Percentiles rank a stretch among this genome's conserved stretches.
phyloP scores from a whole-genome alignment of 2,113 vertebrate genomes.

The Pica pica region DNA sequence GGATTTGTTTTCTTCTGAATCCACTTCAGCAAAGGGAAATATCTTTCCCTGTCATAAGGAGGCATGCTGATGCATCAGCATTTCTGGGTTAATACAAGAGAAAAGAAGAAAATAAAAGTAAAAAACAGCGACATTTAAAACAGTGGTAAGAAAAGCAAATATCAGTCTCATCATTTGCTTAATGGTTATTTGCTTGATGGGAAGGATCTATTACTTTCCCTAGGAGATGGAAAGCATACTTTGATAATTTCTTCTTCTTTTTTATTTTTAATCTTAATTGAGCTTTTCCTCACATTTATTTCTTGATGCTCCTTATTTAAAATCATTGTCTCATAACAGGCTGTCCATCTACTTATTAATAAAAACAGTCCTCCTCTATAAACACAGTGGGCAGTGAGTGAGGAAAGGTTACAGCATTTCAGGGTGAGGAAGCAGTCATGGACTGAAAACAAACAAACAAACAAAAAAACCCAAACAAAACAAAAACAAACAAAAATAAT shows the following conservation, averaged over 20 bases:
- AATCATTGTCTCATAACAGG: not conserved
- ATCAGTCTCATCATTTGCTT: not conserved
- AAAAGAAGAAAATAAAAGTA: not conserved
- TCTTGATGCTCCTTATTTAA: not conserved
- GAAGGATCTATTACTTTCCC: not conserved
- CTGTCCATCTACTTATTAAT: not conserved
- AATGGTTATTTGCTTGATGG: not conserved
- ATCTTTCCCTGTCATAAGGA: not conserved
- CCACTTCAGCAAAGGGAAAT: conserved; percentile 13
- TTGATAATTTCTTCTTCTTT: not conserved
- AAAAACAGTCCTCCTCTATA: not conserved
- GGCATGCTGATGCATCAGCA: not conserved
- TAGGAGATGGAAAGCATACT: not conserved
- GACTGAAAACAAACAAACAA: not conserved
- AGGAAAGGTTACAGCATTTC: not conserved
- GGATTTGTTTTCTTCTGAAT: conserved; percentile 39
- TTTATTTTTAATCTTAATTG: not conserved
- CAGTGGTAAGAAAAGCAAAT: not conserved
- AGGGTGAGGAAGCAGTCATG: not conserved
- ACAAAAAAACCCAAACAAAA: not conserved
- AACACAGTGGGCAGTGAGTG: not conserved
- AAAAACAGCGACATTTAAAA: conserved; percentile 2
- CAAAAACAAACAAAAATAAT: not conserved
- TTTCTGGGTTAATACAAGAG: not conserved
- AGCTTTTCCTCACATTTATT: not conserved